Percentiles rank a stretch among this genome's conserved stretches.
phyloP scores from a whole-genome alignment of 2,888 invertebrate genomes.

The Phortica magna region DNA sequence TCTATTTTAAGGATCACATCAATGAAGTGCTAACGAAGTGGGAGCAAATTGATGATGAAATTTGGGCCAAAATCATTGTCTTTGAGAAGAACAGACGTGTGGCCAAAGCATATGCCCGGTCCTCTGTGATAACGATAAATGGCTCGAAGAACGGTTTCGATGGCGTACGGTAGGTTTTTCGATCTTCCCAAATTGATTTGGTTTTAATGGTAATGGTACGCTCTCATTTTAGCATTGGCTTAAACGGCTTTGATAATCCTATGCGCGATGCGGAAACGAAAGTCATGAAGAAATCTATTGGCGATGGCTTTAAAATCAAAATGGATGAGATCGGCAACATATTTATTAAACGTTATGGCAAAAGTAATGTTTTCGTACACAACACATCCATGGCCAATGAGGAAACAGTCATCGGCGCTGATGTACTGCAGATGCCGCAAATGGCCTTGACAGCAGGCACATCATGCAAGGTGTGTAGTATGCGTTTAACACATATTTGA shows the following conservation, averaged over 20 bases:
- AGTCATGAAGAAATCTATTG: constrained; percentile 94
- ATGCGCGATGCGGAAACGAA: constrained; percentile 95
- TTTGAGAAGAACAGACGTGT: constrained; percentile 96
- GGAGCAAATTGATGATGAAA: constrained; percentile 98
- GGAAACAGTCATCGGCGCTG: constrained; percentile 84
- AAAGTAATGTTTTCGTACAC: constrained; percentile 84
- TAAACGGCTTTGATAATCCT: constrained; percentile 97
- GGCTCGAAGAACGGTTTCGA: constrained; percentile 97
- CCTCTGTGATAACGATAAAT: constrained; percentile 96
- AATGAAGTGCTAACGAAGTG: constrained; percentile 97
- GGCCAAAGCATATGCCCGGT: constrained; percentile 97
- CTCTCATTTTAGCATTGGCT: constrained; percentile 87
- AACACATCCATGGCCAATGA: constrained; percentile 78
- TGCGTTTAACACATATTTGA: neutral
- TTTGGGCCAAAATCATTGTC: constrained; percentile 99
- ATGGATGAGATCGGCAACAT: constrained; percentile 87
- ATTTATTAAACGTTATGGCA: constrained; percentile 84
- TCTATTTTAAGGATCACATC: constrained; percentile 90
- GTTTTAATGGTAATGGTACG: neutral
- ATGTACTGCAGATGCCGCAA: constrained; percentile 83
- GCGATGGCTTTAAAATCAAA: constrained; percentile 87
- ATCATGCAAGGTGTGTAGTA: constrained; percentile 80
- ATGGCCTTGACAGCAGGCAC: constrained; percentile 83
- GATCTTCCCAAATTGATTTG: neutral
- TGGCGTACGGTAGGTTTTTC: constrained; percentile 88